Base-by-base conservation (phyloP, 2,113 vertebrate species). In the Megaptera novaeangliae region DNA sequence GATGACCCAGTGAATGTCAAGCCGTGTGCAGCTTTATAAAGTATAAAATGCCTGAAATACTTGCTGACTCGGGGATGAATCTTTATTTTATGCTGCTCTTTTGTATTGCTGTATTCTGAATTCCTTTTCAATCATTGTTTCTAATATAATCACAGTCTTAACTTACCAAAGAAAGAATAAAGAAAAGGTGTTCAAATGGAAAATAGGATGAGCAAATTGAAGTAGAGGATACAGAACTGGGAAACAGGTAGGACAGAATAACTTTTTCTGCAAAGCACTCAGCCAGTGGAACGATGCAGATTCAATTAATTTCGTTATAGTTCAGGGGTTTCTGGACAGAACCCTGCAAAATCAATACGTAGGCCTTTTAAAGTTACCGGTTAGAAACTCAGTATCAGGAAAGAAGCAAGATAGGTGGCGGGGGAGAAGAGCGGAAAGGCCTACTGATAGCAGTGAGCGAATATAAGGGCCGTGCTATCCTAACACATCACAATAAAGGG, bases 231-330 rank as follows among this genome's bases (percentile, higher is more conserved):
- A 88, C 55, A 31, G 27, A 85, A 69, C 10, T 85, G 52, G 29
- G 52, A 74, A 75, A 52, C 23, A 10, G 9, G n/a, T 31, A 68
- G 72, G 57, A 36, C 1, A 10, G 64, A 83, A 49, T 66, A 55
- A 77, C 39, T 55, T 61, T 86, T 96, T 63, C 82, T 64, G 27
- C 46, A 92, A 92, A 12, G 6, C 3, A 2, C 20, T 12, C 12
- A 69, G 41, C 55, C 82, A 86, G 14, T n/a, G 80, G n/a, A 85
- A 46, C 23, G 36, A 27, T 12, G 63, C n/a, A 81, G 15, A 64
- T 68, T 72, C 55, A 59, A 52, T 89, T 74, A 46, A 63, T 91
- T 92, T 97, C 57, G 64, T 97, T 83, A 63, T 29, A 77, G 27
- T 21, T 81, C 20, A 41, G n/a, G 89, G 15, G 52, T 31, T 77